Evolutionary conservation across 2,888 invertebrate species (phyloP), one percentile per base, ranked within the genome.

Genomic region (Cephus pulcher): DNA sequence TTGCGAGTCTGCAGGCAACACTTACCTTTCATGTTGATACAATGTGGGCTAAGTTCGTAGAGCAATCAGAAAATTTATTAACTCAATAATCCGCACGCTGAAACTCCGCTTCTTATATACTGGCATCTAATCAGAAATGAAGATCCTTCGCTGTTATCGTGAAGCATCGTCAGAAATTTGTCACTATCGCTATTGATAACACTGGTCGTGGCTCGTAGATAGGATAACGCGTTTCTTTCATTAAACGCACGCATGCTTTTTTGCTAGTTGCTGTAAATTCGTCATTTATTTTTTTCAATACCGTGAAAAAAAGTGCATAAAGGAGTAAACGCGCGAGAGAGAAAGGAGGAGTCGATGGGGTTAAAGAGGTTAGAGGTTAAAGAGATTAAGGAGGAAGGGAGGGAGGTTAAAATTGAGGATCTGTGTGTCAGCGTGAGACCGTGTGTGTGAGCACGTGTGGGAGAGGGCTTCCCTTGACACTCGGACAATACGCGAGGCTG

Each of bases 401-500:
- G 34, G 11, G 33, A 32, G 33, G 30, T 71, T 33, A n/a, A 71
- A 71, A 71, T 71, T 34, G 71, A 23, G 40, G 40, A 15, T 40
- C 40, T 6, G 40, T 40, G 37, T 37, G 0, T 37, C 37, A 37
- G 37, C 0, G 12, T 1, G 12, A 12, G 4, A 15, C 6, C 15
- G 40, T 15, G 40, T 23, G 40, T 56, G 40, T 9, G 40, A 2
- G 23, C 9, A 56, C 40, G 40, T 56, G 77, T 77, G 80, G 75
- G 82, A 81, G 76, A 79, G 82, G 82, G 80, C 80, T 81, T 77
- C 81, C 82, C 86, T 90, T 32, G 90, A 90, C 90, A 90, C 88
- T 90, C 89, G 90, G 90, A 91, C 90, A 90, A 91, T 89, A 85
- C 88, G 84, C 76, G 86, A 84, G 84, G 88, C 86, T 88, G 90